A percentile compares a stretch with the other conserved stretches of the same genome.
Evolutionary conservation across 2,113 vertebrate species (phyloP).

Genomic region (Galeopterus variegatus): DNA sequence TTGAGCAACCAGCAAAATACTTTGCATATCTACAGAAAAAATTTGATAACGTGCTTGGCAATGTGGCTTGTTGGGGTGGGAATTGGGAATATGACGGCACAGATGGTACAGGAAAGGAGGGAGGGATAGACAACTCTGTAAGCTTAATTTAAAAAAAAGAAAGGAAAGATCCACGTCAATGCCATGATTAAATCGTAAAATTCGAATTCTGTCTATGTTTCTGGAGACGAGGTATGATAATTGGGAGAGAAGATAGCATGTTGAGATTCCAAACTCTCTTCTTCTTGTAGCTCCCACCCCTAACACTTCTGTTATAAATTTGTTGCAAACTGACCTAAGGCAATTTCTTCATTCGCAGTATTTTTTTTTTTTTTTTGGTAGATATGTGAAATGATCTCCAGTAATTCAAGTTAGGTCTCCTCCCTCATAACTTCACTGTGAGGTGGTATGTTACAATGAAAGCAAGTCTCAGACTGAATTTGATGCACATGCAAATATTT

Average conservation of each 20-base stretch:
- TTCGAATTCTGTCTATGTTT: background rate
- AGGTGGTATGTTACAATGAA: background rate
- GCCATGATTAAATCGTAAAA: background rate
- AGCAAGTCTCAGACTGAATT: background rate
- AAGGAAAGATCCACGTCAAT: background rate
- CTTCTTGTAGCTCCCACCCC: background rate
- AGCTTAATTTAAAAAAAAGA: slow-evolving; percentile 13
- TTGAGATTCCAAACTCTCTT: background rate
- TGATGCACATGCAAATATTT: background rate
- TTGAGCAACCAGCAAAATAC: slow-evolving; percentile 6
- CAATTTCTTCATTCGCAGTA: background rate
- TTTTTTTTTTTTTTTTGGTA: background rate
- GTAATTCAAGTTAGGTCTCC: background rate
- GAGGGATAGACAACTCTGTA: background rate
- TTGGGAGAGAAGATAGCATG: background rate
- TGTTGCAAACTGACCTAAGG: background rate
- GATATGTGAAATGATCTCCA: background rate
- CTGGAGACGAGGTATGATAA: background rate
- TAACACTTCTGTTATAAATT: background rate
- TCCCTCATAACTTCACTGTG: background rate
- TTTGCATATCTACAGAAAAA: slow-evolving; percentile 52
- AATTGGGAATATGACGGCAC: background rate
- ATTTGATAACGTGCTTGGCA: background rate
- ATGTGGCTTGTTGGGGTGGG: background rate
- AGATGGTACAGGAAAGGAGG: background rate